Evolutionary conservation across 1,140 invertebrate species (phyloP).

Genomic region (Cherax destructor): DNA sequence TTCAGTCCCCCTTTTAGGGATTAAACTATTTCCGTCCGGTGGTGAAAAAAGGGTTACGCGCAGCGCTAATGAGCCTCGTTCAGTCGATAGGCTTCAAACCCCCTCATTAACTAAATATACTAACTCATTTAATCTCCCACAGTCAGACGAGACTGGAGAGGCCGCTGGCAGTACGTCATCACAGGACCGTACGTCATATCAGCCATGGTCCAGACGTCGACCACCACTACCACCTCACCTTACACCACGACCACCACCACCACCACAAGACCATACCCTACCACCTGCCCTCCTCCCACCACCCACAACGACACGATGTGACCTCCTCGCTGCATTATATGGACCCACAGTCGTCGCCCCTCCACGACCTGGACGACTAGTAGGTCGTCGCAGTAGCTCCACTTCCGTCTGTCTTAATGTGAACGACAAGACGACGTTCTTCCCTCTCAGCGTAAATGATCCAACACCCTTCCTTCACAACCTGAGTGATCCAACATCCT

Average conservation of each 20-base stretch:
- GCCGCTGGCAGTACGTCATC: constrained; percentile 16
- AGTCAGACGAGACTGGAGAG: constrained; percentile 33
- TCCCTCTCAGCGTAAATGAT: too few relatives aligned
- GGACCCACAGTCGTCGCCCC: background rate
- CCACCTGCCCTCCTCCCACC: constrained; percentile 13
- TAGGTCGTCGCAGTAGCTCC: too few relatives aligned
- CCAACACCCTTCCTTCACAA: background rate
- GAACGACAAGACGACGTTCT: too few relatives aligned
- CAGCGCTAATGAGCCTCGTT: background rate
- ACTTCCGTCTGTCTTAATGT: background rate
- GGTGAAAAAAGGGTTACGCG: background rate
- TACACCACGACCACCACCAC: background rate
- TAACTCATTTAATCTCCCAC: background rate
- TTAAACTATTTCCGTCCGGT: too few relatives aligned
- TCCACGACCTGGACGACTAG: constrained; percentile 7
- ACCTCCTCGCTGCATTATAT: constrained; percentile 6
- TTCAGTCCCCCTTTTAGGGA: too few relatives aligned
- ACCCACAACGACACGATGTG: background rate
- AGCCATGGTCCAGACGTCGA: constrained; percentile 29
- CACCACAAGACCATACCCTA: background rate
- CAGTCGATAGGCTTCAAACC: background rate
- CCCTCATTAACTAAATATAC: too few relatives aligned
- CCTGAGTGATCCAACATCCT: background rate
- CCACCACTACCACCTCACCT: constrained; percentile 20
- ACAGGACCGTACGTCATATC: constrained; percentile 33